These are phyloP conservation scores for Microtus oregoni DNA, from an alignment of 2,113 vertebrate species.

Conservation along the genomic window DNA sequence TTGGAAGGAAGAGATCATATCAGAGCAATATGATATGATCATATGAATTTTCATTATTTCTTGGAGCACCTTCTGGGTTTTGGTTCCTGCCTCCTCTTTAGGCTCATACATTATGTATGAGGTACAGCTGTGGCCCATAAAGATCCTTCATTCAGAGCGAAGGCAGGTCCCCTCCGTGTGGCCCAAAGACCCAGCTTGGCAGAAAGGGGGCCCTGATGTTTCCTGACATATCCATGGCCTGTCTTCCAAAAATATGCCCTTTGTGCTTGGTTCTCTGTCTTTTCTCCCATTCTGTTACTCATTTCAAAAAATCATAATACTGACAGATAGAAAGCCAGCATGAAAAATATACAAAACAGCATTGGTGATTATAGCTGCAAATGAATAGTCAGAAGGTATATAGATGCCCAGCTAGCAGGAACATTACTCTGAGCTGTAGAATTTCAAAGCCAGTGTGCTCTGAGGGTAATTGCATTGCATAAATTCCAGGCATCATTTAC, in stretches of 20 bases:
- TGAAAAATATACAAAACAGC: background rate
- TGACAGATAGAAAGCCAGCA: conserved; percentile 13
- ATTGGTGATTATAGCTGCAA: background rate
- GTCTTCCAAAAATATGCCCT: conserved; percentile 36
- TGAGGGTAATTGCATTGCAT: background rate
- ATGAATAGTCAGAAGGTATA: background rate
- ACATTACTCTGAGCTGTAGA: conserved; percentile 42
- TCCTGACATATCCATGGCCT: conserved; percentile 15
- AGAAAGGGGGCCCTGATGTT: background rate
- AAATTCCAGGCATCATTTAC: background rate
- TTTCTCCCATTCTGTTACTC: background rate
- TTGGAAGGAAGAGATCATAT: conserved; percentile 58
- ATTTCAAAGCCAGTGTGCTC: background rate
- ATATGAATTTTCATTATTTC: conserved; percentile 59
- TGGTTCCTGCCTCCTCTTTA: conserved; percentile 33
- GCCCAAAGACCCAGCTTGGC: background rate
- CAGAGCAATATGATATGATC: conserved; percentile 29
- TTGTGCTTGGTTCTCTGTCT: conserved; percentile 29
- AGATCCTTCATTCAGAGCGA: conserved; percentile 60
- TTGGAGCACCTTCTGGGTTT: conserved; percentile 64
- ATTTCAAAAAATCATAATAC: conserved; percentile 4
- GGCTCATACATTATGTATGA: conserved; percentile 64
- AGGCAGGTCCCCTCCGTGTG: conserved; percentile 28
- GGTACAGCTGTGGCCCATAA: conserved; percentile 66
- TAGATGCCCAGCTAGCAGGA: background rate